Conservation (phyloP, 2,797 vertebrate genomes). For the Aldrovandia affinis region DNA sequence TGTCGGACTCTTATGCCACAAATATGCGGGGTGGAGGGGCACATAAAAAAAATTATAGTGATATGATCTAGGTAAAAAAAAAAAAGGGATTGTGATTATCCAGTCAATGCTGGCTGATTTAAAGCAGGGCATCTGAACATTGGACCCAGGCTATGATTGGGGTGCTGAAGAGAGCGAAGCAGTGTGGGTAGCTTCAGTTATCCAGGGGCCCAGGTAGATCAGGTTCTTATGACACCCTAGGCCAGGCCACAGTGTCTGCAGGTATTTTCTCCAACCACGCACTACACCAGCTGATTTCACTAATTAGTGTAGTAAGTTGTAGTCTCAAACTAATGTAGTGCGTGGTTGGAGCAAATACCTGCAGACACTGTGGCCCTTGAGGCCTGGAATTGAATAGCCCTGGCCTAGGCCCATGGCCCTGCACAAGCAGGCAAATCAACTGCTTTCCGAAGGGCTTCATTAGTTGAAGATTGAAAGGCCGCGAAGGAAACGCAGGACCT, state of each 20-base stretch:
- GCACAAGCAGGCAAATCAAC: background rate
- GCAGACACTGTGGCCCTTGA: too few species aligned
- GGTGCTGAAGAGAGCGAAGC: background rate
- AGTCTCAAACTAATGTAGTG: too few species aligned
- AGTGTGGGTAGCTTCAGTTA: background rate
- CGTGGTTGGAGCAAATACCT: too few species aligned
- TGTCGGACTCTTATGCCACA: background rate
- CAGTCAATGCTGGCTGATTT: background rate
- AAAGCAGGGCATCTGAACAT: background rate
- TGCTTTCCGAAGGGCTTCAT: background rate
- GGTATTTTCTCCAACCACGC: too few species aligned
- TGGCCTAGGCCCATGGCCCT: too few species aligned
- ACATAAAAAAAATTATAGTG: background rate
- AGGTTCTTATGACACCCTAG: too few species aligned
- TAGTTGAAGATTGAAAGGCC: background rate
- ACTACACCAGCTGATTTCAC: too few species aligned
- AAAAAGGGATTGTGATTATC: background rate
- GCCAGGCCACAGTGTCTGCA: too few species aligned
- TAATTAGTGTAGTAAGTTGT: too few species aligned
- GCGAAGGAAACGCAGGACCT: background rate
- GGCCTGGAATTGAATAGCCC: too few species aligned
- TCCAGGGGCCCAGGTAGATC: background rate
- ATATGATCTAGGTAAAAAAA: background rate
- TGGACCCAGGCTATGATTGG: background rate
- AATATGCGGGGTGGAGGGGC: background rate